Evolutionary conservation across 2,797 vertebrate genomes (phyloP).

Genomic region (Anguilla pacifica): DNA sequence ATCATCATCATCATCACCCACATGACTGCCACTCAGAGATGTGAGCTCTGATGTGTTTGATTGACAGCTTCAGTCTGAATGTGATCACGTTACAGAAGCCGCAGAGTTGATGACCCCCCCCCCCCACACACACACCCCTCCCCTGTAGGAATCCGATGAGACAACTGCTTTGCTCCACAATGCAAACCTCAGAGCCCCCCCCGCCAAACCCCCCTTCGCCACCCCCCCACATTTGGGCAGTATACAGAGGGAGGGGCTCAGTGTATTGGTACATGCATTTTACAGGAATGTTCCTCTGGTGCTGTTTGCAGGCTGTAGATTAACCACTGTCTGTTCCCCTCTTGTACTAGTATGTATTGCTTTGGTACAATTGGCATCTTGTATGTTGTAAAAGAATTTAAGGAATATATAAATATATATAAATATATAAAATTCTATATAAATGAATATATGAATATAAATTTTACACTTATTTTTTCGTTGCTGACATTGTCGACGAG

Average conservation of each 20-base stretch:
- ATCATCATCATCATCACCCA: neutral
- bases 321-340: slow-evolving; percentile 61
- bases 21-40: neutral
- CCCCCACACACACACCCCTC: neutral
- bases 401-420: slow-evolving; percentile 64
- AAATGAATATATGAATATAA: slow-evolving; percentile 53
- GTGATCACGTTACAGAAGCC: neutral
- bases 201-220: neutral
- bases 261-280: slow-evolving; percentile 68
- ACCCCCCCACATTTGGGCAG: no score
- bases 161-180: neutral
- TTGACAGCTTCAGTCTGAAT: neutral
- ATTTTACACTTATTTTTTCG: slow-evolving; percentile 54
- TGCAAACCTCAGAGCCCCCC: neutral
- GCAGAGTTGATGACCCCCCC: neutral
- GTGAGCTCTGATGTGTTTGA: neutral
- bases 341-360: slow-evolving; percentile 65
- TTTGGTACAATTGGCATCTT: slow-evolving; percentile 75
- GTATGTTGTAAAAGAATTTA: slow-evolving; percentile 74
- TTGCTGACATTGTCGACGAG: slow-evolving; percentile 59
- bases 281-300: slow-evolving; percentile 47
- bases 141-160: neutral
- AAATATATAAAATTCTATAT: slow-evolving; percentile 54
- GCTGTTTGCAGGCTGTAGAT: slow-evolving; percentile 60
- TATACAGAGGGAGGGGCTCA: slow-evolving; percentile 49